Evolutionary conservation across 2,113 vertebrate species (phyloP).

Genomic region (Vireo altiloquus): DNA sequence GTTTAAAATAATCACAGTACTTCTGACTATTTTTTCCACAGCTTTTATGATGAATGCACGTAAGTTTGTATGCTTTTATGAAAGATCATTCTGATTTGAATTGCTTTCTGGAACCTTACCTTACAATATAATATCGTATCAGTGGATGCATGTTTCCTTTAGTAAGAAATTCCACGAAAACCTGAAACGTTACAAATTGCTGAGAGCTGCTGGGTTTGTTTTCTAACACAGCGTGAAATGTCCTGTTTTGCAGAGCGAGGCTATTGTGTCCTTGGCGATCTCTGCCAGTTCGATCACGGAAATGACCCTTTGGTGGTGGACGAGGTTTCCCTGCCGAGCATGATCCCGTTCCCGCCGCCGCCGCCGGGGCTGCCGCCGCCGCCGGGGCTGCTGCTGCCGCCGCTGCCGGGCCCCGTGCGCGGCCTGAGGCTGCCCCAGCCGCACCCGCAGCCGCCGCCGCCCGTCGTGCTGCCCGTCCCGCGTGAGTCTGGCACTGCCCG

Average conservation of each 20-base stretch:
- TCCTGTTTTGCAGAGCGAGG: constrained; percentile 86
- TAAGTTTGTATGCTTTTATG: not conserved
- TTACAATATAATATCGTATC: not conserved
- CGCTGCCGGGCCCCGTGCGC: constrained; percentile 76
- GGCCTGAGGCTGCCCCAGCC: constrained; percentile 81
- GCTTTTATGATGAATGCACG: not conserved
- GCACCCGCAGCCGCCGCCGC: constrained; percentile 84
- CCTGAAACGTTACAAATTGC: accelerated
- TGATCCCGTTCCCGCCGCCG: constrained; percentile 94
- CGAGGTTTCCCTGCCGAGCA: constrained; percentile 90
- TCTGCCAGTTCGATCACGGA: constrained; percentile 94
- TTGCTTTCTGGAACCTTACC: not conserved
- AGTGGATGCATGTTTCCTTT: not conserved
- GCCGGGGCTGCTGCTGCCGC: constrained; percentile 80
- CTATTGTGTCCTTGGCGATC: constrained; percentile 94
- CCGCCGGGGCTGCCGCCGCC: constrained; percentile 81
- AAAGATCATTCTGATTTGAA: not conserved
- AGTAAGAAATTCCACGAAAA: not conserved
- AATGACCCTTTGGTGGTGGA: constrained; percentile 93
- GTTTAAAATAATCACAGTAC: not conserved
- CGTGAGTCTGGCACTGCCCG: constrained; percentile 74
- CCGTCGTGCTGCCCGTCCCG: constrained; percentile 87
- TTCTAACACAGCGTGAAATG: accelerated
- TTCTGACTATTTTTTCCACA: not conserved
- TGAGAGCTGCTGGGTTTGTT: accelerated